A percentile compares a stretch with the other conserved stretches of the same genome.
phyloP scores from a whole-genome alignment of 2,113 vertebrate genomes.

The Lepisosteus osseus region DNA sequence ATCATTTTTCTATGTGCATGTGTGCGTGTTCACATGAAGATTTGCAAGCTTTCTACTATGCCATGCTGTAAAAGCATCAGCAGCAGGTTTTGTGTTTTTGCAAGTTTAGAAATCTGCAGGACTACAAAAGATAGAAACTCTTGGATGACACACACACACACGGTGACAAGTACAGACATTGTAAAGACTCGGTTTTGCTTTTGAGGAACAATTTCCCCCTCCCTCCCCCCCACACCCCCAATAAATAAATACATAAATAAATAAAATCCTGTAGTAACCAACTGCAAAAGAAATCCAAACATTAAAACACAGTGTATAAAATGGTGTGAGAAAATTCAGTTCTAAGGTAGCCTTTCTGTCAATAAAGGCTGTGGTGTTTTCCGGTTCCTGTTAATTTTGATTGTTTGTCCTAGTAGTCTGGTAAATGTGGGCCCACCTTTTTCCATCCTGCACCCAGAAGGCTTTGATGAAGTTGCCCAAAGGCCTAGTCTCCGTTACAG shows the following conservation, averaged over 20 bases:
- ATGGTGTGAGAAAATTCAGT: conserved; percentile 93
- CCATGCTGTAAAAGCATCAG: no score
- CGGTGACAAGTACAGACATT: not conserved
- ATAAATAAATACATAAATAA: not conserved
- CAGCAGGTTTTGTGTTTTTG: no score
- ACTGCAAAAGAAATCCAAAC: conserved; percentile 90
- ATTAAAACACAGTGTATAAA: conserved; percentile 99
- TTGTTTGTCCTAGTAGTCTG: conserved; percentile 44
- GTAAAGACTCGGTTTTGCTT: no score
- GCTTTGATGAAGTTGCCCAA: conserved; percentile 61
- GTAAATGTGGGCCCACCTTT: conserved; percentile 31
- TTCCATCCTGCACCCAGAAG: conserved; percentile 60
- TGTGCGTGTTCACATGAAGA: no score
- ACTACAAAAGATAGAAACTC: no score
- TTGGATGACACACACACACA: conserved; percentile 22
- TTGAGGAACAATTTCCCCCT: not conserved
- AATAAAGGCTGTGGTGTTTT: conserved; percentile 82
- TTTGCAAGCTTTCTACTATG: no score
- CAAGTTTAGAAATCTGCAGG: no score
- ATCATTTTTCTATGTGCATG: no score
- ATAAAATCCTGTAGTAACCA: conserved; percentile 84
- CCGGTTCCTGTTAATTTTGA: conserved; percentile 41
- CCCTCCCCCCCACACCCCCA: not conserved
- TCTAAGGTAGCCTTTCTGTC: conserved; percentile 81
- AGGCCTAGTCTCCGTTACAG: conserved; percentile 21